A percentile compares a stretch with the other conserved stretches of the same genome.
phyloP scores from a whole-genome alignment of 2,797 vertebrate species.

The Calcarius lapponicus region DNA sequence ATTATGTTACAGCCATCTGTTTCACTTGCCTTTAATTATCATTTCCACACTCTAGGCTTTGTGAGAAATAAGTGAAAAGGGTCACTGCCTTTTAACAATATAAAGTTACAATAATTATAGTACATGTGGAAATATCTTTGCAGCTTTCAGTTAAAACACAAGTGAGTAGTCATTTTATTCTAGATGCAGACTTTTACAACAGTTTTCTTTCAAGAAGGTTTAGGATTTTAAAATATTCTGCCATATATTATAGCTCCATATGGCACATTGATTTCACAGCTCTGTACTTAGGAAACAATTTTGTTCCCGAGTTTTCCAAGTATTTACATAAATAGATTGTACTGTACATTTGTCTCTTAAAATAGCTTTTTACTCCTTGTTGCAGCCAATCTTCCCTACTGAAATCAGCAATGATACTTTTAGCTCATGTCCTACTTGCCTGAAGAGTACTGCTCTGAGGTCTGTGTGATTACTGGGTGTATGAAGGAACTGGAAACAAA shows the following conservation, averaged over 20 bases:
- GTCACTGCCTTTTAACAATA: constrained; percentile 30
- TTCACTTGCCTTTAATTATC: constrained; percentile 64
- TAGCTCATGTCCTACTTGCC: constrained; percentile 16
- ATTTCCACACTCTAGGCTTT: constrained; percentile 10
- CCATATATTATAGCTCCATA: constrained; percentile 27
- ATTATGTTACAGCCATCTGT: constrained; percentile 47
- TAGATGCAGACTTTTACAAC: background rate
- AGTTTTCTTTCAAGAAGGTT: constrained; percentile 13
- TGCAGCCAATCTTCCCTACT: background rate
- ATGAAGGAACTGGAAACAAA: background rate
- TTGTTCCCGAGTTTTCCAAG: constrained; percentile 32
- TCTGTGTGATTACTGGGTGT: background rate
- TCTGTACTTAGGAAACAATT: constrained; percentile 31
- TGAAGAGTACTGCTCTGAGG: constrained; percentile 6
- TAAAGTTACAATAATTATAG: constrained; percentile 30
- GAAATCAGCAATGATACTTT: constrained; percentile 15
- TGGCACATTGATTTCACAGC: constrained; percentile 44
- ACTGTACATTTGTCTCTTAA: constrained; percentile 40
- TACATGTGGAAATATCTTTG: constrained; percentile 12
- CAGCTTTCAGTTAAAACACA: constrained; percentile 18
- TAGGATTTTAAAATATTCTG: constrained; percentile 31
- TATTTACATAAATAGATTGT: constrained; percentile 51
- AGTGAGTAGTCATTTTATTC: background rate
- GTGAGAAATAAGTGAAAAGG: constrained; percentile 27
- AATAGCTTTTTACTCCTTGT: constrained; percentile 39